Percentiles rank a stretch among this genome's conserved stretches.
Conservation (phyloP, 2,113 vertebrate species). For the Platichthys stellatus region DNA sequence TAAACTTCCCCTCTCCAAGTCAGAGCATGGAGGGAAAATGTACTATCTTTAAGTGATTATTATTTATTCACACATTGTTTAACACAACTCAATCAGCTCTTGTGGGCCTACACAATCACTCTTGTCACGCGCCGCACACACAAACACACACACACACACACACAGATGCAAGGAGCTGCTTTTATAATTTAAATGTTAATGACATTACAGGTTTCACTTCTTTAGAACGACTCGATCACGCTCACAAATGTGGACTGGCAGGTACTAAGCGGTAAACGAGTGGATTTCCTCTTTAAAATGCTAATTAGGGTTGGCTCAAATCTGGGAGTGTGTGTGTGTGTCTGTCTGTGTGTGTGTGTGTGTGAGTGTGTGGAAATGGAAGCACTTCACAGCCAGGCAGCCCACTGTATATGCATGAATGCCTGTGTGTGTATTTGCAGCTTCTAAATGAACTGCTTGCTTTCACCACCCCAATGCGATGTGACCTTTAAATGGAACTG, state of each 20-base stretch:
- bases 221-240: conserved; percentile 25
- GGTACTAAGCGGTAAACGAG: conserved; percentile 61
- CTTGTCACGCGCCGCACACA: background rate
- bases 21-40: background rate
- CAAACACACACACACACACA: background rate
- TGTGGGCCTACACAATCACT: conserved; percentile 17
- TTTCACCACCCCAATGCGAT: conserved; percentile 27
- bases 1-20: background rate
- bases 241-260: conserved; percentile 59
- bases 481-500: conserved; percentile 54
- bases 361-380: background rate
- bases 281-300: conserved; percentile 71
- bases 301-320: conserved; percentile 54
- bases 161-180: background rate
- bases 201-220: conserved; percentile 58
- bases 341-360: conserved; percentile 7
- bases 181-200: conserved; percentile 69
- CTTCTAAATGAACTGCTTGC: conserved; percentile 60
- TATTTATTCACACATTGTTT: conserved; percentile 19
- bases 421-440: conserved; percentile 11
- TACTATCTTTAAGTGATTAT: background rate
- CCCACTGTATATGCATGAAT: conserved; percentile 15
- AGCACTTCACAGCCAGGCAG: conserved; percentile 5
- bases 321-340: conserved; percentile 19
- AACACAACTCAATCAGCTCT: conserved; percentile 48